phyloP scores from a whole-genome alignment of 1,140 invertebrate genomes.

The Drosophila nigromelanica region DNA sequence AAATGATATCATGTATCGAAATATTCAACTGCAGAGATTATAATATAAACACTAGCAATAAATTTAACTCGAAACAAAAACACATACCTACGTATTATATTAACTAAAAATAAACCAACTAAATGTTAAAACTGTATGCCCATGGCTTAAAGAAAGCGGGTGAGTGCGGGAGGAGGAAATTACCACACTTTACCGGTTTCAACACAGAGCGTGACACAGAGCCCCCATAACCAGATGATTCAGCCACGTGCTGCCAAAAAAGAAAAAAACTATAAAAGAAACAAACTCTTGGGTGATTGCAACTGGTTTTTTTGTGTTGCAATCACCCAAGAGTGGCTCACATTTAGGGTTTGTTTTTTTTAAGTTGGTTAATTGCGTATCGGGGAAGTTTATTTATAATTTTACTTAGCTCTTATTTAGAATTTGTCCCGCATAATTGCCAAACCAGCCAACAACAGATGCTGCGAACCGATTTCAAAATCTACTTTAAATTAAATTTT shows the following conservation, averaged over 20 bases:
- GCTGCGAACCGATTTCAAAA: too few species aligned
- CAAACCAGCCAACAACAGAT: too few species aligned
- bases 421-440: not conserved
- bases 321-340: constrained; percentile 15
- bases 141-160: too few species aligned
- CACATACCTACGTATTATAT: constrained; percentile 53
- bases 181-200: constrained; percentile 35
- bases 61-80: constrained; percentile 60
- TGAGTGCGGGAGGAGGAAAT: too few species aligned
- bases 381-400: not conserved
- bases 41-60: constrained; percentile 34
- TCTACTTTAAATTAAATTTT: too few species aligned
- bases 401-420: not conserved
- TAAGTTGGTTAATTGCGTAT: not conserved
- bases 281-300: not conserved
- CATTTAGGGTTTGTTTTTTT: not conserved
- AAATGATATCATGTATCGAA: constrained; percentile 31
- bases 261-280: constrained; percentile 5
- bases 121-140: constrained; percentile 52
- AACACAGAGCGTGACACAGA: constrained; percentile 63
- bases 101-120: constrained; percentile 72
- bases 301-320: not conserved
- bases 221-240: constrained; percentile 37
- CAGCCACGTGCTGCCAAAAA: constrained; percentile 53
- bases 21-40: constrained; percentile 45